Evolutionary conservation across 2,888 invertebrate species (phyloP).

Genomic region (Rotaria magnacalcarata): DNA sequence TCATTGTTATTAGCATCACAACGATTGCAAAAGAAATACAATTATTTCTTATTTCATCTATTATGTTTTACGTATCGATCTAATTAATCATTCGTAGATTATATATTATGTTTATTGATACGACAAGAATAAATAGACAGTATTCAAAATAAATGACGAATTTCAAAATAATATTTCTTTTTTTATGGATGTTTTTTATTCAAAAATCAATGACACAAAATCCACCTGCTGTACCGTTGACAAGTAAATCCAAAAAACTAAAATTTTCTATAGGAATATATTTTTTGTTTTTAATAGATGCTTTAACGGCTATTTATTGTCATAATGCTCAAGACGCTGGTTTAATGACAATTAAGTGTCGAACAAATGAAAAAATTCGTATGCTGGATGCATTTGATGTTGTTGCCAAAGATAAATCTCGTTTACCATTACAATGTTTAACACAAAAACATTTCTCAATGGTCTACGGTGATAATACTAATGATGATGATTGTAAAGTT

Average conservation of each 20-base stretch:
- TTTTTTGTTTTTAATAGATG: not conserved
- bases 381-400: constrained; percentile 46
- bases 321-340: not conserved
- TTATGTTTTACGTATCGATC: too few relatives aligned
- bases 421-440: not conserved
- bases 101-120: too few relatives aligned
- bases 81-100: too few relatives aligned
- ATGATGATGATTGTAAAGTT: constrained; percentile 39
- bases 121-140: not conserved
- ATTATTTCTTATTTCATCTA: too few relatives aligned
- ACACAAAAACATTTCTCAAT: not conserved
- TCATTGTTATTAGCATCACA: too few relatives aligned
- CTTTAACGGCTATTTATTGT: constrained; percentile 12
- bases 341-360: constrained; percentile 5
- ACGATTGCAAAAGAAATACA: not conserved
- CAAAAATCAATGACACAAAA: not conserved
- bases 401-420: not conserved
- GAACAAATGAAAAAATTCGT: constrained; percentile 38
- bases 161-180: not conserved
- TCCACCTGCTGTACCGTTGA: constrained; percentile 23
- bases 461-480: not conserved
- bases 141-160: not conserved
- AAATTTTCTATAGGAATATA: too few relatives aligned
- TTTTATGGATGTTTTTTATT: not conserved
- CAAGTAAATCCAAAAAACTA: not conserved